Evolutionary conservation across 2,797 vertebrate species (phyloP).

Genomic region (Cynodonichthys magdalenae): DNA sequence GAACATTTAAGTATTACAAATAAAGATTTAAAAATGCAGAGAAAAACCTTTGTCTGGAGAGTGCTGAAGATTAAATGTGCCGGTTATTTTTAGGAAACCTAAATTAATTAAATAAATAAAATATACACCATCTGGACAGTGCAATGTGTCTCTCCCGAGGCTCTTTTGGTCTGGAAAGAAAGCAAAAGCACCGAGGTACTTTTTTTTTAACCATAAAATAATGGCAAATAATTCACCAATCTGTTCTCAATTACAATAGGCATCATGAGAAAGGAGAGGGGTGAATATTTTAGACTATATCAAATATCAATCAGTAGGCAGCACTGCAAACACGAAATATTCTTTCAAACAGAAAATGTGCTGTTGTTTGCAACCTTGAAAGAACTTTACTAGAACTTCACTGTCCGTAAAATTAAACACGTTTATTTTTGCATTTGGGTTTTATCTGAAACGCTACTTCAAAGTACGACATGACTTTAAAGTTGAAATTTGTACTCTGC

Average conservation of each 20-base stretch:
- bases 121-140: slow-evolving; percentile 33
- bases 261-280: slow-evolving; percentile 11
- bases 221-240: slow-evolving; percentile 53
- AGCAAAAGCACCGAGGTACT: slow-evolving; percentile 46
- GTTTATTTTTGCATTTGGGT: slow-evolving; percentile 28
- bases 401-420: slow-evolving; percentile 13
- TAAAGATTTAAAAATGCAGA: too few species aligned
- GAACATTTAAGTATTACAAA: neutral
- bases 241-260: slow-evolving; percentile 35
- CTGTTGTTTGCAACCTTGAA: slow-evolving; percentile 25
- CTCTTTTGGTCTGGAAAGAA: slow-evolving; percentile 36
- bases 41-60: slow-evolving; percentile 17
- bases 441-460: slow-evolving; percentile 30
- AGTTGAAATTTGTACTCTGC: slow-evolving; percentile 18
- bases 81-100: slow-evolving; percentile 35
- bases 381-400: slow-evolving; percentile 15
- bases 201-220: slow-evolving; percentile 50
- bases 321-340: slow-evolving; percentile 22
- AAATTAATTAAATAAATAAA: slow-evolving; percentile 17
- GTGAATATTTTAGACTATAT: slow-evolving; percentile 45
- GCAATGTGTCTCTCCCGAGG: slow-evolving; percentile 17
- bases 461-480: slow-evolving; percentile 23
- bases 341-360: slow-evolving; percentile 15
- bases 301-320: slow-evolving; percentile 35
- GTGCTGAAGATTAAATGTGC: slow-evolving; percentile 44